Percentiles rank a stretch among this genome's conserved stretches.
Evolutionary conservation across 2,888 invertebrate species (phyloP).

Genomic region (Acleris holmiana): DNA sequence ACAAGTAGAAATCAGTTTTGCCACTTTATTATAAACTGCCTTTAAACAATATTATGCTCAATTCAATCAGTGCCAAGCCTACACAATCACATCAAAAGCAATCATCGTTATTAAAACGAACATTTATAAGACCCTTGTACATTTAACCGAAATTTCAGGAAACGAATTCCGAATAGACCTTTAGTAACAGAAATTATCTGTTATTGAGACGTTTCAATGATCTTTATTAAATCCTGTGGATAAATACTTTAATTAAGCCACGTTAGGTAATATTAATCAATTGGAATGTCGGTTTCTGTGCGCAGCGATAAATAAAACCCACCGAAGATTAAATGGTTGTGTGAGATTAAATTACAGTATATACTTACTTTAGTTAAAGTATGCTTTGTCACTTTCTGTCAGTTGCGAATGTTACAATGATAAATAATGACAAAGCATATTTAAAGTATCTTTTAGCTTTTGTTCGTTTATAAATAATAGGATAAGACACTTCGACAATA

Average conservation of each 20-base stretch:
- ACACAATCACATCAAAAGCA: conserved; percentile 17
- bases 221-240: not conserved
- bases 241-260: not conserved
- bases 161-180: conserved; percentile 16
- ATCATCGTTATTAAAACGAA: conserved; percentile 28
- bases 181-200: conserved; percentile 27
- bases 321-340: too few species aligned
- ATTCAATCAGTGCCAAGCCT: not conserved
- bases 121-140: conserved; percentile 24
- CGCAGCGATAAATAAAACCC: too few species aligned
- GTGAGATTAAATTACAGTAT: too few species aligned
- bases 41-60: not conserved
- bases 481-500: too few species aligned
- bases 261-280: not conserved
- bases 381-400: too few species aligned
- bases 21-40: not conserved
- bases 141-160: conserved; percentile 23
- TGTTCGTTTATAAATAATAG: too few species aligned
- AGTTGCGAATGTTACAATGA: too few species aligned
- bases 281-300: too few species aligned
- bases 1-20: not conserved
- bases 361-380: too few species aligned
- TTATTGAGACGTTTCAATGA: conserved; percentile 1
- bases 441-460: too few species aligned
- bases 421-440: too few species aligned